Percentiles rank a stretch among this genome's conserved stretches.
Conservation (phyloP, 2,113 vertebrate species). For the Pachycephala philippinensis region DNA sequence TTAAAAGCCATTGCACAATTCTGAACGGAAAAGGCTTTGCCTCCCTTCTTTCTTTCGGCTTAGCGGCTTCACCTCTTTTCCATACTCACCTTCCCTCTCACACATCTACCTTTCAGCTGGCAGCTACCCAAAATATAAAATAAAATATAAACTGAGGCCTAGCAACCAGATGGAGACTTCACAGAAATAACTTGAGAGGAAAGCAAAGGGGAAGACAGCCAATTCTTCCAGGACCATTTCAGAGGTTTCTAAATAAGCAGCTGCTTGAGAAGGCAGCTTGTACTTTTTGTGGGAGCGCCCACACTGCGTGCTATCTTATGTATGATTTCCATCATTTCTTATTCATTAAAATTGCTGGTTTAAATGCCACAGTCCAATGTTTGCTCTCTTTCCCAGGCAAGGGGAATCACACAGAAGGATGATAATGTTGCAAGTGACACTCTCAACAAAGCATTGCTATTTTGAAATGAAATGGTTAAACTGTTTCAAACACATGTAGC, state of each 20-base stretch:
- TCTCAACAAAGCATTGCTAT: background rate
- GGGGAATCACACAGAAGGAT: background rate
- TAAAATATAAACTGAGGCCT: background rate
- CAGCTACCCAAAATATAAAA: background rate
- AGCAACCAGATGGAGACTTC: background rate
- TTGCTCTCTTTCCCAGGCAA: background rate
- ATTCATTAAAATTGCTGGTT: background rate
- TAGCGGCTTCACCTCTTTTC: background rate
- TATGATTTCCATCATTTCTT: background rate
- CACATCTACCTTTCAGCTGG: background rate
- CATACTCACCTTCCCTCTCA: background rate
- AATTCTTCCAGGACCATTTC: background rate
- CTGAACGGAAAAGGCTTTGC: background rate
- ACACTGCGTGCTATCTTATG: background rate
- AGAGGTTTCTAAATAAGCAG: constrained; percentile 21
- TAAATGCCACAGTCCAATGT: background rate
- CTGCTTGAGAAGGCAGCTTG: constrained; percentile 9
- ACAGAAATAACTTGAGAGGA: background rate
- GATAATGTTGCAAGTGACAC: background rate
- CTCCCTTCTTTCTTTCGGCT: background rate
- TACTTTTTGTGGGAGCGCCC: background rate
- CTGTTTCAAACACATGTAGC: background rate
- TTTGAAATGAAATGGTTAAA: background rate
- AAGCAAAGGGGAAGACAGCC: constrained; percentile 5
- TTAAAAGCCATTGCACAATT: background rate